Percentiles rank a stretch among this genome's conserved stretches.
Conservation (phyloP, 2,888 invertebrate genomes). For the Geophilus truncorum region DNA sequence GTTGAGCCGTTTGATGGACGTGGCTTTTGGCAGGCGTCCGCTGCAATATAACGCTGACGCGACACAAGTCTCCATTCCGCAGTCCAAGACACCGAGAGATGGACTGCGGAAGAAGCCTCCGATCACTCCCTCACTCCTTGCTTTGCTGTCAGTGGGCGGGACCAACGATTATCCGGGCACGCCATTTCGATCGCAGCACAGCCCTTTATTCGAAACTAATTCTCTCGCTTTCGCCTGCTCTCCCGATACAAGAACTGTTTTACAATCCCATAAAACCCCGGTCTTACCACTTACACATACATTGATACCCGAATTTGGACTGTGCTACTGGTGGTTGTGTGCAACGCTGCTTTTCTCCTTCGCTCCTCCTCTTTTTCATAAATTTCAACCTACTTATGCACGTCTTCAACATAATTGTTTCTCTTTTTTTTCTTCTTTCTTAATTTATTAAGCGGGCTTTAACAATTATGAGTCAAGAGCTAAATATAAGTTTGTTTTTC, state of each 20-base stretch:
- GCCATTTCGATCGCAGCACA: constrained; percentile 28
- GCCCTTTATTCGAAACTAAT: constrained; percentile 33
- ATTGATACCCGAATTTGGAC: background rate
- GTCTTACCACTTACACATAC: background rate
- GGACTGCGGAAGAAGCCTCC: constrained; percentile 25
- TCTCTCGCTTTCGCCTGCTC: constrained; percentile 13
- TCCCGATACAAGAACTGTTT: constrained; percentile 20
- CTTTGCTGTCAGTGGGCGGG: constrained; percentile 29
- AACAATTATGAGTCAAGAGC: background rate
- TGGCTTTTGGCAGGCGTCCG: background rate
- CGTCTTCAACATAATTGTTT: background rate
- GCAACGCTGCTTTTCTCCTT: background rate
- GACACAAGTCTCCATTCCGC: constrained; percentile 20
- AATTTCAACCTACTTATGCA: constrained; percentile 11
- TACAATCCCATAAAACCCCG: constrained; percentile 8
- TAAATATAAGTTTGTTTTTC: background rate
- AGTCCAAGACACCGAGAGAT: constrained; percentile 13
- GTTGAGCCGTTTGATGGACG: background rate
- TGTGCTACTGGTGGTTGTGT: background rate
- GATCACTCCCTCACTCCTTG: constrained; percentile 20
- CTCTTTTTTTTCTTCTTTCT: background rate
- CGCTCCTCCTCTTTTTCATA: background rate
- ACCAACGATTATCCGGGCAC: constrained; percentile 31
- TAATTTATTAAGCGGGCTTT: background rate
- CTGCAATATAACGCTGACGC: background rate